Evolutionary conservation across 2,797 vertebrate genomes (phyloP).

Genomic region (Syndactyla subalaris): DNA sequence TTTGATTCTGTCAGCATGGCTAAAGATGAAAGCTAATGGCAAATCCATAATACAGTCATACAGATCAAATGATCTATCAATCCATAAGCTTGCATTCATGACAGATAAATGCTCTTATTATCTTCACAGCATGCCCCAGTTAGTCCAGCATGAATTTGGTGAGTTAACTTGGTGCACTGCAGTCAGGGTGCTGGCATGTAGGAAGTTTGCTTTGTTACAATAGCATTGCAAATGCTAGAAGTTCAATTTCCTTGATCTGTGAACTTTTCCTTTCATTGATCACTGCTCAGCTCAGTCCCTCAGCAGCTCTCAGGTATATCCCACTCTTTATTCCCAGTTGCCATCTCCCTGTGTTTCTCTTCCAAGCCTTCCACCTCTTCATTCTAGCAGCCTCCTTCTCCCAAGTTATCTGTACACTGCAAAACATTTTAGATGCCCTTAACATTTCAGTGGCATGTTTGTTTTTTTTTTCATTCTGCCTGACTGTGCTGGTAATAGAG

Average conservation of each 20-base stretch:
- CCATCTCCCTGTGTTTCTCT: not conserved
- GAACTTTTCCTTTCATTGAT: not conserved
- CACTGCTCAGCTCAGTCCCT: not conserved
- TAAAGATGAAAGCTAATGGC: constrained; percentile 54
- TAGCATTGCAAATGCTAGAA: not conserved
- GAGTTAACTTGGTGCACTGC: not conserved
- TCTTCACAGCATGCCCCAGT: not conserved
- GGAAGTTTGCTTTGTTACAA: not conserved
- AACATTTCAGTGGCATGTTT: not conserved
- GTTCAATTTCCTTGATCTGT: not conserved
- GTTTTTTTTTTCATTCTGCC: not conserved
- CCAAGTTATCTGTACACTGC: not conserved
- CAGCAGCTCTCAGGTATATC: not conserved
- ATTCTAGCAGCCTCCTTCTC: not conserved
- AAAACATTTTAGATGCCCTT: not conserved
- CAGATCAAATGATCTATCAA: constrained; percentile 46
- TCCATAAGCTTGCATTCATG: constrained; percentile 29
- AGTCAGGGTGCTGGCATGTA: not conserved
- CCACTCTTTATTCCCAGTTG: not conserved
- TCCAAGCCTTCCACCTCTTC: not conserved
- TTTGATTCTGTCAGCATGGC: constrained; percentile 45
- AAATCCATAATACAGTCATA: constrained; percentile 47
- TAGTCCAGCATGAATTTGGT: not conserved
- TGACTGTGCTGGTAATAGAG: not conserved
- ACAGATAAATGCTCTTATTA: constrained; percentile 46